A percentile compares a stretch with the other conserved stretches of the same genome.
phyloP scores from a whole-genome alignment of 2,888 invertebrate genomes.

The Polia nebulosa region DNA sequence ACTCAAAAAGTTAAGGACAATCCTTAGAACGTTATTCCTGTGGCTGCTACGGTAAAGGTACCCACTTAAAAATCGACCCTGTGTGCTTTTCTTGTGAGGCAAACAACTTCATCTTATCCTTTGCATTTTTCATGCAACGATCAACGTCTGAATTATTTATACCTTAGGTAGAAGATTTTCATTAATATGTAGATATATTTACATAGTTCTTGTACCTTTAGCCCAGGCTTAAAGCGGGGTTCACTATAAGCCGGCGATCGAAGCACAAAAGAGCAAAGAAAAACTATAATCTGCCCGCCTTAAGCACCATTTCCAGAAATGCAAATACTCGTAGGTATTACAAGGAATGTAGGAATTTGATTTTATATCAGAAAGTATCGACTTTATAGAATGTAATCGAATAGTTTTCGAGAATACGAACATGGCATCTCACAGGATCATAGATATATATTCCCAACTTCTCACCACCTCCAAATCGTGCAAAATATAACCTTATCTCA shows the following conservation, averaged over 20 bases:
- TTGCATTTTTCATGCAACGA: too few species aligned
- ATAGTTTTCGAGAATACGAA: constrained; percentile 58
- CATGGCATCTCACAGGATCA: constrained; percentile 45
- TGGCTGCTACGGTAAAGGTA: too few species aligned
- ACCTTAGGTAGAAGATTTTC: not conserved
- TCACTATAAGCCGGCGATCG: not conserved
- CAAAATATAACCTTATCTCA: constrained; percentile 33
- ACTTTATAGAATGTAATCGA: constrained; percentile 52
- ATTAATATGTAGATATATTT: constrained; percentile 5
- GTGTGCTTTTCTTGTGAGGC: too few species aligned
- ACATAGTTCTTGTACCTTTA: not conserved
- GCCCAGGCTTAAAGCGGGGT: not conserved
- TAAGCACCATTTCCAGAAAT: constrained; percentile 19
- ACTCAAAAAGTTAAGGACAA: too few species aligned
- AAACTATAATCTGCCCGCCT: constrained; percentile 2
- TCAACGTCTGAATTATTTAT: not conserved
- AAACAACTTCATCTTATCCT: too few species aligned
- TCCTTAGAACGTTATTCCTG: too few species aligned
- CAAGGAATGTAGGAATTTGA: constrained; percentile 46
- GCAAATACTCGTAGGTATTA: constrained; percentile 20
- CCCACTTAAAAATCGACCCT: too few species aligned
- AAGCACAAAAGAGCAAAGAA: constrained; percentile 10
- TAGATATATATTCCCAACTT: constrained; percentile 43
- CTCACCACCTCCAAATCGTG: not conserved
- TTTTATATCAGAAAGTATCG: constrained; percentile 57